Conservation (phyloP, 2,797 vertebrate species). For the Lacerta bilineata region DNA sequence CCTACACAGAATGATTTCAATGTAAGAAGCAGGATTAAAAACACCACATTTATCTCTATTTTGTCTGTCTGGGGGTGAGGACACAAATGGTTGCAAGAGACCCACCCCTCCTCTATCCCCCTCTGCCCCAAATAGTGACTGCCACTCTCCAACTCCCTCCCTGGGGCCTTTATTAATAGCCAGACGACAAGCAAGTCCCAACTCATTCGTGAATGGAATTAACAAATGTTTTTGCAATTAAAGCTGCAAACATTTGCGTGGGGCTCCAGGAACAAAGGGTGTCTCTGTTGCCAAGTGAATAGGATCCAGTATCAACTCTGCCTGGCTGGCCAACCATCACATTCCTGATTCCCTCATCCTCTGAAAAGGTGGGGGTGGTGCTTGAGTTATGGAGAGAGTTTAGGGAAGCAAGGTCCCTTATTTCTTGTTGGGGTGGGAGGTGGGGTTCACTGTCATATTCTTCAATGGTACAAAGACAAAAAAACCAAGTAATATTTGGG, state of each 20-base stretch:
- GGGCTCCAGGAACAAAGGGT: constrained; percentile 78
- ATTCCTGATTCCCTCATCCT: constrained; percentile 79
- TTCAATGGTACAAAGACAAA: not conserved
- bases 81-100: not conserved
- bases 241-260: constrained; percentile 76
- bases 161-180: constrained; percentile 68
- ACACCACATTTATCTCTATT: not conserved
- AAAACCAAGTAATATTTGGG: not conserved
- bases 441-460: not conserved
- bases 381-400: not conserved
- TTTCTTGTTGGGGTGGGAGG: not conserved
- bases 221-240: constrained; percentile 79
- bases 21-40: not conserved
- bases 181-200: constrained; percentile 72
- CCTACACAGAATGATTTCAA: not conserved
- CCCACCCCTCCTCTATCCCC: not conserved
- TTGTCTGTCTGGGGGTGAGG: not conserved
- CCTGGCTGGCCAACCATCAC: constrained; percentile 72
- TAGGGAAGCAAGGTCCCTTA: not conserved
- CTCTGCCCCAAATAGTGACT: not conserved
- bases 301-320: constrained; percentile 74
- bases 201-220: constrained; percentile 73
- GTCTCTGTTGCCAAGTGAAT: constrained; percentile 80
- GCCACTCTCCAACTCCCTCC: not conserved
- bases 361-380: not conserved